phyloP scores from a whole-genome alignment of 2,888 invertebrate genomes.

The Zygogramma bicolorata region DNA sequence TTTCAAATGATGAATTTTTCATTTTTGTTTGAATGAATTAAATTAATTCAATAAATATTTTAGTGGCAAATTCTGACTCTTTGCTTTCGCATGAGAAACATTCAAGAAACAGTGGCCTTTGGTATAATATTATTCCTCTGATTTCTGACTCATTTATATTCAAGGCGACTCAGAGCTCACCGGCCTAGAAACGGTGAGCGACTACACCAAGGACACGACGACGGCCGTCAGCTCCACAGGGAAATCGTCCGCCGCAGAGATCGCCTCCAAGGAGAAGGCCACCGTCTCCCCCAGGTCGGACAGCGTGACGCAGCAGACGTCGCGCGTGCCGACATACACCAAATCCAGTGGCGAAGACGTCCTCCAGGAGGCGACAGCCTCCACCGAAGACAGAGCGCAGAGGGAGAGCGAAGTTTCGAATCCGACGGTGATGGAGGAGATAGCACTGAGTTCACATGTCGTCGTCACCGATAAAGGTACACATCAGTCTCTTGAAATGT shows the following conservation, averaged over 20 bases:
- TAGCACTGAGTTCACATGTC: neutral
- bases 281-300: neutral
- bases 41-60: too few relatives aligned
- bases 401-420: neutral
- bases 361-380: neutral
- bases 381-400: neutral
- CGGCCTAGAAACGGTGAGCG: conserved; percentile 22
- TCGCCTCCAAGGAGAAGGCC: neutral
- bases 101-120: too few relatives aligned
- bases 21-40: too few relatives aligned
- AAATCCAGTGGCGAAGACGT: neutral
- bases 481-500: too few relatives aligned
- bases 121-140: too few relatives aligned
- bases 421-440: neutral
- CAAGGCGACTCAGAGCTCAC: conserved; percentile 13
- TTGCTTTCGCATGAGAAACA: too few relatives aligned
- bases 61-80: too few relatives aligned
- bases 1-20: too few relatives aligned
- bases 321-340: neutral
- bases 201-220: conserved; percentile 15
- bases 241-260: neutral
- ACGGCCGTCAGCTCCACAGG: neutral
- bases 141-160: too few relatives aligned
- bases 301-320: neutral
- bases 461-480: neutral